A percentile compares a stretch with the other conserved stretches of the same genome.
Evolutionary conservation across 2,797 vertebrate species (phyloP).

Genomic region (Thamnophis elegans): DNA sequence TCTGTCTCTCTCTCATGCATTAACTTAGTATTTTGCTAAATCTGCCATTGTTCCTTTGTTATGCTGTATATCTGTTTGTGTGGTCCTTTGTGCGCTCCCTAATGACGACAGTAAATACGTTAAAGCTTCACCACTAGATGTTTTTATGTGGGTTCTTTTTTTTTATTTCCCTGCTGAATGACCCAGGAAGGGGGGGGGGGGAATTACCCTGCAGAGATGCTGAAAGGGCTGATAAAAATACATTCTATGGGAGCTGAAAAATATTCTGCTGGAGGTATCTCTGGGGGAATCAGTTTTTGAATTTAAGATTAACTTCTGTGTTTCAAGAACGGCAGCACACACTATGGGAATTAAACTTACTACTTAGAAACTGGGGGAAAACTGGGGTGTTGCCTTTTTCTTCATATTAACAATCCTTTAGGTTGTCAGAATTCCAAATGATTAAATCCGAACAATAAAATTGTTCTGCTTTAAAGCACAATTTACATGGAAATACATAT

Average conservation of each 20-base stretch:
- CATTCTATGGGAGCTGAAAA: not conserved
- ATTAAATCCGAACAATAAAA: not conserved
- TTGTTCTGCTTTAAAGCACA: not conserved
- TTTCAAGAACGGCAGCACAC: not conserved
- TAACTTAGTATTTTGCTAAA: not conserved
- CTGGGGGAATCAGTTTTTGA: not conserved
- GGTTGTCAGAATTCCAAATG: not conserved
- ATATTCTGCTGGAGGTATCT: not conserved
- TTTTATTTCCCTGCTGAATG: not conserved
- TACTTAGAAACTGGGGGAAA: not conserved
- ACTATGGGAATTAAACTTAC: not conserved
- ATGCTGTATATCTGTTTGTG: not conserved
- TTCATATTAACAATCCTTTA: not conserved
- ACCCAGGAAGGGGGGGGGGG: not conserved
- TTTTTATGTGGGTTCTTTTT: not conserved
- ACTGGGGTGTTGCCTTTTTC: not conserved
- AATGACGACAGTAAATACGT: not conserved
- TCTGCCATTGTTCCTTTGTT: not conserved
- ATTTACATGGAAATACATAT: not conserved
- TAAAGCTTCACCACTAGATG: not conserved
- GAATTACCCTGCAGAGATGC: not conserved
- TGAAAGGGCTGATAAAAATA: not conserved
- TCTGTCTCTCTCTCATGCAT: not conserved
- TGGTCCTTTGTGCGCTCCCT: not conserved
- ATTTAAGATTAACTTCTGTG: not conserved